Conservation (phyloP, 2,888 invertebrate genomes). For the Unio pictorum region DNA sequence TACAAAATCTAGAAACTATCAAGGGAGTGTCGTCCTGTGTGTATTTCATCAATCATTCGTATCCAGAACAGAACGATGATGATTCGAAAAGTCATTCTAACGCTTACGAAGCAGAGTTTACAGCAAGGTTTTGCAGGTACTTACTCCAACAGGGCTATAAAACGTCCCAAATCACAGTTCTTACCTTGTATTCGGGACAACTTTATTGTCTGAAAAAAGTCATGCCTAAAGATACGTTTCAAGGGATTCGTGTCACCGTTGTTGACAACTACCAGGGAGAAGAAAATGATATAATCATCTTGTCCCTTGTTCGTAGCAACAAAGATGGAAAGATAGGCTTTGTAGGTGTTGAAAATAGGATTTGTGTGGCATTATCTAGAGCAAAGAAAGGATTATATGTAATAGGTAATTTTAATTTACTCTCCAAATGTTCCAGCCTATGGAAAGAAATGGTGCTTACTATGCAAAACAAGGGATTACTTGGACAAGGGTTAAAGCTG, state of each 20-base stretch:
- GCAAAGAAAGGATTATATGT: slow-evolving; percentile 66
- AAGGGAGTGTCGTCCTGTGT: slow-evolving; percentile 47
- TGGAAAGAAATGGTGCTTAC: slow-evolving; percentile 24
- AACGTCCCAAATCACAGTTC: slow-evolving; percentile 49
- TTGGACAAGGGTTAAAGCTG: slow-evolving; percentile 28
- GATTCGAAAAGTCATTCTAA: slow-evolving; percentile 46
- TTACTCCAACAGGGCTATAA: slow-evolving; percentile 57
- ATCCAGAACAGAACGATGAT: slow-evolving; percentile 29
- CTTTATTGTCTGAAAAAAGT: slow-evolving; percentile 48
- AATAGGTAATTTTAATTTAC: slow-evolving; percentile 38
- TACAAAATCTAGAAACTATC: slow-evolving; percentile 35
- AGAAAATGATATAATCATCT: slow-evolving; percentile 69
- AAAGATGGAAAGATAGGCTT: slow-evolving; percentile 57
- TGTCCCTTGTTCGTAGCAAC: slow-evolving; percentile 68
- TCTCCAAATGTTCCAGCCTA: slow-evolving; percentile 39
- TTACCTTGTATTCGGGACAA: slow-evolving; percentile 54
- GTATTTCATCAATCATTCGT: slow-evolving; percentile 55
- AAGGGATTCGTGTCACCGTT: slow-evolving; percentile 46
- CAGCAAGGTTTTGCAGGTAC: slow-evolving; percentile 50
- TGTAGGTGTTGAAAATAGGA: slow-evolving; percentile 47
- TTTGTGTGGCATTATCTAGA: slow-evolving; percentile 68
- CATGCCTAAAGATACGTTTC: slow-evolving; percentile 42
- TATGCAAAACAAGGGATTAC: slow-evolving; percentile 2
- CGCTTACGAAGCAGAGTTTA: slow-evolving; percentile 52
- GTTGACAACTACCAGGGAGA: slow-evolving; percentile 68